A percentile compares a stretch with the other conserved stretches of the same genome.
These are phyloP conservation scores for Halictus quadricinctus DNA, from an alignment of 2,888 invertebrate species.

Conservation along the genomic window DNA sequence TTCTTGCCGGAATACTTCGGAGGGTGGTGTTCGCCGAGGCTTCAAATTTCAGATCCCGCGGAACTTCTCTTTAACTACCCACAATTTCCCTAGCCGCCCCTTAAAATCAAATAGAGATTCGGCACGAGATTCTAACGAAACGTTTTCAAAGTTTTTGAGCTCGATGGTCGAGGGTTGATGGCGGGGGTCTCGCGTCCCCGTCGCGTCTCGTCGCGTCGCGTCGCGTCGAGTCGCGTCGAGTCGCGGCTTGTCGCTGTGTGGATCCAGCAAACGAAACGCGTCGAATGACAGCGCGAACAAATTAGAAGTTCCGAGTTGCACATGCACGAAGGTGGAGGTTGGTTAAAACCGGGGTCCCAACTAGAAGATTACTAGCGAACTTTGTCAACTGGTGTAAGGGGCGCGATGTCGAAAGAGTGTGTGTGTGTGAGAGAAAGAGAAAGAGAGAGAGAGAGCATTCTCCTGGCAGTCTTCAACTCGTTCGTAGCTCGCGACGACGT, in stretches of 20 bases:
- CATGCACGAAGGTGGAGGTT: slow-evolving; percentile 35
- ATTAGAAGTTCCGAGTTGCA: slow-evolving; percentile 54
- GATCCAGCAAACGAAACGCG: slow-evolving; percentile 48
- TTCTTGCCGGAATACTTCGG: background rate
- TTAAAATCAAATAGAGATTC: slow-evolving; percentile 29
- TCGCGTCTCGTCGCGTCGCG: background rate
- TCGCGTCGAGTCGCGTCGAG: background rate
- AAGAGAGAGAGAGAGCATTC: slow-evolving; percentile 9
- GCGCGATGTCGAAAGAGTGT: background rate
- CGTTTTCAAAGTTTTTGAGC: slow-evolving; percentile 30
- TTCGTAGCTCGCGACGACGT: slow-evolving; percentile 22
- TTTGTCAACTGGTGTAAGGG: slow-evolving; percentile 47
- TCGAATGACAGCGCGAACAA: slow-evolving; percentile 56
- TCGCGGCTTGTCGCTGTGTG: slow-evolving; percentile 17
- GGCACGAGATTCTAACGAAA: slow-evolving; percentile 27
- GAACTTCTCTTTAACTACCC: background rate
- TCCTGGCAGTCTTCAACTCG: slow-evolving; percentile 43
- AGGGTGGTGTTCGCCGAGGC: background rate
- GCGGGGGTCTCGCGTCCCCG: background rate
- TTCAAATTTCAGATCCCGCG: background rate
- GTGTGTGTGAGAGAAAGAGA: background rate
- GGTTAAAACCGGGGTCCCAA: slow-evolving; percentile 34
- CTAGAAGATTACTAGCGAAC: slow-evolving; percentile 55
- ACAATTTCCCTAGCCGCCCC: slow-evolving; percentile 7
- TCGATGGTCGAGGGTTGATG: background rate